phyloP scores from a whole-genome alignment of 2,797 vertebrate genomes.

The Sandelia bainsii region DNA sequence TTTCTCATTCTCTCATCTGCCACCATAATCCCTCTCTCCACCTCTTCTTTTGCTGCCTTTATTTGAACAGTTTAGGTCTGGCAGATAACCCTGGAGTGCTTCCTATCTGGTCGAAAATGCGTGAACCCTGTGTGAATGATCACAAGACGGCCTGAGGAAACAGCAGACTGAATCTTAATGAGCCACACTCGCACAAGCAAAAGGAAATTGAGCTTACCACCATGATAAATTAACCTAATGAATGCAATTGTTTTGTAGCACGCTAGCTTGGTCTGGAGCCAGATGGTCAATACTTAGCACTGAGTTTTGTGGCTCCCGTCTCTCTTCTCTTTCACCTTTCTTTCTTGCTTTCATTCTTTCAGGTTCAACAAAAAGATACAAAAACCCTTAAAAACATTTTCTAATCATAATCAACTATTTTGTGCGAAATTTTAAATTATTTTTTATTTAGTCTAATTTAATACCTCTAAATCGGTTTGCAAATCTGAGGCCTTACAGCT shows the following conservation, averaged over 20 bases:
- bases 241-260: constrained; percentile 86
- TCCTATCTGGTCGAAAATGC: constrained; percentile 79
- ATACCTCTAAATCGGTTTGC: constrained; percentile 36
- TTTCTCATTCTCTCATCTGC: constrained; percentile 78
- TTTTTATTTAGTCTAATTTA: constrained; percentile 11
- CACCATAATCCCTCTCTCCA: constrained; percentile 77
- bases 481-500: constrained; percentile 50
- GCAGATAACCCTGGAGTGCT: constrained; percentile 79
- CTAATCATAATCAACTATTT: not conserved
- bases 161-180: constrained; percentile 85
- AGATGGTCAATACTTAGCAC: constrained; percentile 84
- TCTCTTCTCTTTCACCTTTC: constrained; percentile 33
- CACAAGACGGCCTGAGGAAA: constrained; percentile 82
- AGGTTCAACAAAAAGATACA: not conserved
- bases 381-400: too few species aligned
- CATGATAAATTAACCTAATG: constrained; percentile 89
- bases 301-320: constrained; percentile 65
- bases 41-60: constrained; percentile 74
- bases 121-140: constrained; percentile 80
- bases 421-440: not conserved
- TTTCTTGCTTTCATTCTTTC: constrained; percentile 15
- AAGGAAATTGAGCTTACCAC: constrained; percentile 88
- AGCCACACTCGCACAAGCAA: constrained; percentile 81
- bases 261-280: constrained; percentile 83
- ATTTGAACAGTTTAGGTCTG: constrained; percentile 78